Evolutionary conservation across 2,888 invertebrate species (phyloP).

Genomic region (Candidula unifasciata): DNA sequence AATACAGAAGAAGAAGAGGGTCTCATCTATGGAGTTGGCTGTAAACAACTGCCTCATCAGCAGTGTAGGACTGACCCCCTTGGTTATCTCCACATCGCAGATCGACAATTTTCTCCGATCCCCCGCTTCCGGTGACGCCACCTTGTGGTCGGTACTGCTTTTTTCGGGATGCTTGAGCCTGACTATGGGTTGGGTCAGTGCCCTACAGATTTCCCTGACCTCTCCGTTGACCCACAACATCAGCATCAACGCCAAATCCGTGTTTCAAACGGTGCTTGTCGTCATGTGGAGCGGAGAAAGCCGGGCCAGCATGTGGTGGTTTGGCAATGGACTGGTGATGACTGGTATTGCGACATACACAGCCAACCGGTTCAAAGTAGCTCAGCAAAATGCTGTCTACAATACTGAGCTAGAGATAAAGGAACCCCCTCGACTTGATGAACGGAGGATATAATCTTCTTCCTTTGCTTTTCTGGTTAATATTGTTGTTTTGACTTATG

Average conservation of each 20-base stretch:
- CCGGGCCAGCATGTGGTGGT: constrained; percentile 76
- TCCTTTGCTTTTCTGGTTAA: too few relatives aligned
- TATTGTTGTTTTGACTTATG: too few relatives aligned
- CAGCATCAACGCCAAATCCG: constrained; percentile 76
- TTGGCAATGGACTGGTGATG: constrained; percentile 74
- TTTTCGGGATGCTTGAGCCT: constrained; percentile 73
- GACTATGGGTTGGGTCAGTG: constrained; percentile 75
- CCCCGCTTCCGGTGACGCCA: constrained; percentile 46
- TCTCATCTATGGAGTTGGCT: constrained; percentile 72
- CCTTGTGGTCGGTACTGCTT: constrained; percentile 70
- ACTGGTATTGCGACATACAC: constrained; percentile 74
- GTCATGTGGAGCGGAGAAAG: constrained; percentile 72
- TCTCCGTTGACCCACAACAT: constrained; percentile 77
- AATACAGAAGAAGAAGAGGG: constrained; percentile 67
- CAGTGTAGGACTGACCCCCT: constrained; percentile 70
- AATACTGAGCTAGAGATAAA: constrained; percentile 25
- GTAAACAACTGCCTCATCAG: constrained; percentile 74
- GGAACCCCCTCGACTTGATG: neutral
- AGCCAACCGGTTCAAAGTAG: constrained; percentile 55
- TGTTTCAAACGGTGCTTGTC: constrained; percentile 76
- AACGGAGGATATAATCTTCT: neutral
- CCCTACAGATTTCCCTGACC: constrained; percentile 76
- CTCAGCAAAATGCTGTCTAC: neutral
- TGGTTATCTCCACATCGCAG: constrained; percentile 73
- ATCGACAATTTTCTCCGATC: constrained; percentile 63